phyloP scores from a whole-genome alignment of 2,113 vertebrate genomes.

The Indicator indicator region DNA sequence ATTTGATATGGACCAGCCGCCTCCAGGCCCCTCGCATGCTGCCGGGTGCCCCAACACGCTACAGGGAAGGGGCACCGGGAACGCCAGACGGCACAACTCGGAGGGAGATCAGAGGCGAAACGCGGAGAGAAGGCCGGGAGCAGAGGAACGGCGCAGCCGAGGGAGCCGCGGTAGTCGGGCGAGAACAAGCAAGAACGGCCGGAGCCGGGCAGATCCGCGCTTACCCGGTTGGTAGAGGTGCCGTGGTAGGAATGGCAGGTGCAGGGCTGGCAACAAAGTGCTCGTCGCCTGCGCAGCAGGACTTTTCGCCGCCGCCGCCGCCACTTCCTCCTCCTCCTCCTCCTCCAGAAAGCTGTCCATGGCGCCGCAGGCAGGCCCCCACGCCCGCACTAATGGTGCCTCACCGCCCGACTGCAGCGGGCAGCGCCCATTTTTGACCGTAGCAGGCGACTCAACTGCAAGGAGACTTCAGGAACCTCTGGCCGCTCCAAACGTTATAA shows the following conservation, averaged over 20 bases:
- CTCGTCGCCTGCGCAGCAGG: fast-evolving
- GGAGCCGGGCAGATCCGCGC: not conserved
- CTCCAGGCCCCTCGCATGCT: not conserved
- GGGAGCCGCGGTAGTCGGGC: not conserved
- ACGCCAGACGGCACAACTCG: not conserved
- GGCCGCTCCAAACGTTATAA: fast-evolving
- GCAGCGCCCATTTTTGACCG: fast-evolving
- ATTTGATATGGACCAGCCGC: fast-evolving
- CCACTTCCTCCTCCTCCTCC: not conserved
- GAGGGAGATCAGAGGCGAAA: fast-evolving
- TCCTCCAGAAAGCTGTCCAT: not conserved
- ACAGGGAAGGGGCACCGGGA: not conserved
- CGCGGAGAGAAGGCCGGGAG: too few relatives aligned
- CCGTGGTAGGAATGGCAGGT: not conserved
- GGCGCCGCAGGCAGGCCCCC: not conserved
- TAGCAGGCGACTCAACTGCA: fast-evolving
- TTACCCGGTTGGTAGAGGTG: not conserved
- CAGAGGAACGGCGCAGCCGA: fast-evolving
- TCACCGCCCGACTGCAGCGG: too few relatives aligned
- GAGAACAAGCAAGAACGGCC: too few relatives aligned
- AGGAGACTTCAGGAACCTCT: too few relatives aligned
- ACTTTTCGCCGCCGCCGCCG: fast-evolving
- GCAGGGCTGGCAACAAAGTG: not conserved
- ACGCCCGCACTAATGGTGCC: not conserved
- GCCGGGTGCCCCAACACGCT: not conserved